Evolutionary conservation across 2,888 invertebrate genomes (phyloP).

Genomic region (Alviniconcha strummeri): DNA sequence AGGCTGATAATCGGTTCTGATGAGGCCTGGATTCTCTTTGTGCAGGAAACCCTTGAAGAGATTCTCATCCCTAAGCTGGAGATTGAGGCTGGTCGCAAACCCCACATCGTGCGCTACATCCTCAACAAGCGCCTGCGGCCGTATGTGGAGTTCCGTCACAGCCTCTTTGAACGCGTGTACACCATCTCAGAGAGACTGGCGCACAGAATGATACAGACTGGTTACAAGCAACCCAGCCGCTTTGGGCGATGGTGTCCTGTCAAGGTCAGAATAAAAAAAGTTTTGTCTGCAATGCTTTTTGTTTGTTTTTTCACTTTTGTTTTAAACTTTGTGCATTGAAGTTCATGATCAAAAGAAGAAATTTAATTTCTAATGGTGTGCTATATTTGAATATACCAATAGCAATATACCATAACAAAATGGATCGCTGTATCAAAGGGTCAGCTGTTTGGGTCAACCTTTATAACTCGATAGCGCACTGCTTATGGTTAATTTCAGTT

Average conservation of each 20-base stretch:
- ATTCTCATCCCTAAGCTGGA: conserved; percentile 66
- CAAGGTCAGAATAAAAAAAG: conserved; percentile 58
- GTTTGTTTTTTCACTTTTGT: neutral
- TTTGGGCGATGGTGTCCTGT: conserved; percentile 74
- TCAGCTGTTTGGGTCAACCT: no score
- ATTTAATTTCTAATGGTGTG: no score
- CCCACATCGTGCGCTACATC: conserved; percentile 71
- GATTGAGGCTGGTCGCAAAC: conserved; percentile 68
- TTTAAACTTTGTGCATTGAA: no score
- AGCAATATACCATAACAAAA: no score
- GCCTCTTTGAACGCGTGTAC: conserved; percentile 72
- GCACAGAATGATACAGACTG: conserved; percentile 65
- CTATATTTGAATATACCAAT: no score
- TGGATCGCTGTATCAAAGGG: no score
- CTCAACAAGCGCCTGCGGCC: conserved; percentile 66
- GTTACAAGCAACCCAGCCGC: conserved; percentile 72
- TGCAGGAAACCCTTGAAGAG: conserved; percentile 70
- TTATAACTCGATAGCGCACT: no score
- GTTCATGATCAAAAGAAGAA: no score
- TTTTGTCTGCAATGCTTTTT: neutral
- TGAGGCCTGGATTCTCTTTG: no score
- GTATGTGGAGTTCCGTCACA: conserved; percentile 62
- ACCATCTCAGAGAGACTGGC: conserved; percentile 69
- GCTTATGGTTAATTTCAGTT: no score
- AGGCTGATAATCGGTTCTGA: no score